These are phyloP conservation scores for Sycobia sp. DNA, from an alignment of 1,140 invertebrate genomes.

Conservation along the genomic window DNA sequence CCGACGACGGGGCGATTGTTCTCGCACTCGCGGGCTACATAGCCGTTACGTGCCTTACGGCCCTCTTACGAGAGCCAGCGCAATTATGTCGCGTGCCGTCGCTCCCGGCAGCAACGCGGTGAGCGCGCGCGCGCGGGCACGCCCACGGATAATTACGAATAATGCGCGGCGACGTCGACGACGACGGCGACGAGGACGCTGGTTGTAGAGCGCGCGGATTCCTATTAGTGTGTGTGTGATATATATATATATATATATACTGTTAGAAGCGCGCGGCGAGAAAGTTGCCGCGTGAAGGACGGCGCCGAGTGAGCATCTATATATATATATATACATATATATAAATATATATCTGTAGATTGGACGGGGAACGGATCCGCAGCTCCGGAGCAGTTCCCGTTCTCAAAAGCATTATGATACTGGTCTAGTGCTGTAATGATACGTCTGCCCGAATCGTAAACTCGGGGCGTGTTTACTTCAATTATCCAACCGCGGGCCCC, in stretches of 20 bases:
- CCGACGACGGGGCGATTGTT: slow-evolving; percentile 7
- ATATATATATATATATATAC: no score
- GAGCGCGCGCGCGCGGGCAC: background rate
- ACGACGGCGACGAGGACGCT: no score
- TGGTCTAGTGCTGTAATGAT: background rate
- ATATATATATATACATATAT: no score
- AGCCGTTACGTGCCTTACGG: no score
- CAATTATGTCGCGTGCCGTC: slow-evolving; percentile 11
- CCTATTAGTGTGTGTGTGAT: no score
- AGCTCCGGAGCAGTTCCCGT: background rate
- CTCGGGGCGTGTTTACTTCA: slow-evolving; percentile 4
- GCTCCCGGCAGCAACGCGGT: no score
- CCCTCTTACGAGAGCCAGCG: background rate
- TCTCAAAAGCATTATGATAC: background rate
- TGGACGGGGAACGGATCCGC: background rate
- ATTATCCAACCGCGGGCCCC: no score
- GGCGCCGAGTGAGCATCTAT: no score
- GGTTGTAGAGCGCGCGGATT: no score
- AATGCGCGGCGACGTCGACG: slow-evolving; percentile 14
- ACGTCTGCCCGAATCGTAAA: background rate
- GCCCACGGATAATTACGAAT: slow-evolving; percentile 15
- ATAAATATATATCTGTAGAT: no score
- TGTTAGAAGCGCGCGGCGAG: background rate
- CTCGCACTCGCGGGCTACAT: background rate
- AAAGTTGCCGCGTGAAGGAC: background rate